Conservation (phyloP, 2,797 vertebrate species). For the Chloroceryle inda region DNA sequence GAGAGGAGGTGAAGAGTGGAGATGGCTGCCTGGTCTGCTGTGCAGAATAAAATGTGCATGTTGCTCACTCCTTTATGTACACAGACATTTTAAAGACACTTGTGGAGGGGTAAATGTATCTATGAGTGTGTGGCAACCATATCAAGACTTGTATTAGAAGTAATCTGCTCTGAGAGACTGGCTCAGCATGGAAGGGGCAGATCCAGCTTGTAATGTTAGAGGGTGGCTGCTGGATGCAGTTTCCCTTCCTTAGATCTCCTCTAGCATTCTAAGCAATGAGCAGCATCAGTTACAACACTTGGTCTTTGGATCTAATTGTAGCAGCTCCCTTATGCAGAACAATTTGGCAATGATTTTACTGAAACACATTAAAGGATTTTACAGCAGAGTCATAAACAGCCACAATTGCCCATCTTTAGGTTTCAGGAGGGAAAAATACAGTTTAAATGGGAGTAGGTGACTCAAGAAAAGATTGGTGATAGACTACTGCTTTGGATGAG, state of each 20-base stretch:
- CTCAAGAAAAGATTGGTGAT: not conserved
- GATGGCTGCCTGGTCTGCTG: not conserved
- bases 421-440: constrained; percentile 8
- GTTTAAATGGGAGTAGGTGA: constrained; percentile 15
- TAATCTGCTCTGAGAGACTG: not conserved
- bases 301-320: constrained; percentile 9
- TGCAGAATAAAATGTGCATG: not conserved
- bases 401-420: constrained; percentile 3
- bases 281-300: not conserved
- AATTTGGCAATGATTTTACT: constrained; percentile 39
- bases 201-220: not conserved
- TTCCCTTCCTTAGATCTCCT: not conserved
- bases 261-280: constrained; percentile 2
- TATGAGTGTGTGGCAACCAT: not conserved
- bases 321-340: not conserved
- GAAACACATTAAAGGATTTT: constrained; percentile 42
- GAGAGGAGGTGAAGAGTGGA: not conserved
- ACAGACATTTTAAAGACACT: not conserved
- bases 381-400: constrained; percentile 27
- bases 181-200: not conserved
- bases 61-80: not conserved
- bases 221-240: not conserved
- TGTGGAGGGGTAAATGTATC: not conserved
- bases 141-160: not conserved
- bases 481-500: not conserved